A percentile compares a stretch with the other conserved stretches of the same genome.
These are phyloP conservation scores for Echeneis naucrates DNA, from an alignment of 2,797 vertebrate species.

Conservation along the genomic window DNA sequence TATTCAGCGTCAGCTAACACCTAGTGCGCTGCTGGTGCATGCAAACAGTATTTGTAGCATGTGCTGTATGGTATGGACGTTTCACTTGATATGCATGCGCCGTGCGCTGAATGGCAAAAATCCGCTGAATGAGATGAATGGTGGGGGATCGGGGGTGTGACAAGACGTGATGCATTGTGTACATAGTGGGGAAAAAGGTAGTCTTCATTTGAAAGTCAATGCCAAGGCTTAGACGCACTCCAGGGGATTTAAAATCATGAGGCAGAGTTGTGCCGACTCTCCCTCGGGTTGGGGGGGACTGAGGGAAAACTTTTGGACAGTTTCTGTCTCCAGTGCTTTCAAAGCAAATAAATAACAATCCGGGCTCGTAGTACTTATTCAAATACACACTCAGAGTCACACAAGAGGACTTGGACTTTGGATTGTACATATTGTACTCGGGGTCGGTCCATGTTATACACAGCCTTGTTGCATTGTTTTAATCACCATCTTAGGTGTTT, in stretches of 20 bases:
- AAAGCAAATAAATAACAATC: constrained; percentile 35
- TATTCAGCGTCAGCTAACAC: constrained; percentile 10
- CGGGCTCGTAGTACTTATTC: constrained; percentile 11
- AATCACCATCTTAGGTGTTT: background rate
- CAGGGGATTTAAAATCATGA: constrained; percentile 70
- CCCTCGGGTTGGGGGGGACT: constrained; percentile 39
- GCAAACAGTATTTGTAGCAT: background rate
- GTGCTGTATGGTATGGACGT: constrained; percentile 14
- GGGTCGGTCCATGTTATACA: background rate
- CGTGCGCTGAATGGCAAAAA: constrained; percentile 40
- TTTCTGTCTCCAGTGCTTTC: constrained; percentile 43
- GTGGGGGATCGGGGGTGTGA: constrained; percentile 6
- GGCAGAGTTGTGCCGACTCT: constrained; percentile 74
- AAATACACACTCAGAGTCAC: background rate
- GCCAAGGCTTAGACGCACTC: constrained; percentile 70
- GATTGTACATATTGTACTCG: background rate
- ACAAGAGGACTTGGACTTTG: background rate
- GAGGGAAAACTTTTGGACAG: constrained; percentile 48
- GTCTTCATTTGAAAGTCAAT: constrained; percentile 85
- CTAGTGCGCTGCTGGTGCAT: background rate
- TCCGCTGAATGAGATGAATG: constrained; percentile 57
- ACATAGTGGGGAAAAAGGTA: constrained; percentile 74
- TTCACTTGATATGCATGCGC: constrained; percentile 36
- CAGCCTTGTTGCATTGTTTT: background rate
- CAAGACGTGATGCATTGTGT: constrained; percentile 77